Conservation (phyloP, 2,888 invertebrate genomes). For the Blera fallax region DNA sequence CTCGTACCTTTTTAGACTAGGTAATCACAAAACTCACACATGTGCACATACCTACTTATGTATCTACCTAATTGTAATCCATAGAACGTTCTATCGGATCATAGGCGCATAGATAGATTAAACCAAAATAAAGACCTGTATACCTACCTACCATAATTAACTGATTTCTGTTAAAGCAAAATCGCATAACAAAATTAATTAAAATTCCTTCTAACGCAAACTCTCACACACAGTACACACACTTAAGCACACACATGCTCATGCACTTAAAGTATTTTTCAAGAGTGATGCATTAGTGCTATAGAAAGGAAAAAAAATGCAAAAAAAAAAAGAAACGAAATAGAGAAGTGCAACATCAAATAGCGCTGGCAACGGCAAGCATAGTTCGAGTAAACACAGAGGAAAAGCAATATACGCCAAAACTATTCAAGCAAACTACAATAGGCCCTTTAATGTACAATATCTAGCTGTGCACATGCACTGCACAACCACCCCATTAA, state of each 20-base stretch:
- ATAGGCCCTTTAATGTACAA: slow-evolving; percentile 72
- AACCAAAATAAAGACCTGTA: slow-evolving; percentile 3
- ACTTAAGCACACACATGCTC: not conserved
- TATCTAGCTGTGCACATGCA: slow-evolving; percentile 66
- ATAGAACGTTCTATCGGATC: not conserved
- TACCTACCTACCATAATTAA: slow-evolving; percentile 31
- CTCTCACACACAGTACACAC: slow-evolving; percentile 23
- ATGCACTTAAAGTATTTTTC: slow-evolving; percentile 38
- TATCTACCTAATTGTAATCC: too few relatives aligned
- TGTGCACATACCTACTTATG: too few relatives aligned
- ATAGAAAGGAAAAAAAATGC: slow-evolving; percentile 28
- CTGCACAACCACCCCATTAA: slow-evolving; percentile 70
- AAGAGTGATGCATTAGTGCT: slow-evolving; percentile 64
- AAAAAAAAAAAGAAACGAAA: not conserved
- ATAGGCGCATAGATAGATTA: not conserved
- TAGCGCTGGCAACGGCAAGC: slow-evolving; percentile 43
- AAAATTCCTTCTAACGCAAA: slow-evolving; percentile 66
- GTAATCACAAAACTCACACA: too few relatives aligned
- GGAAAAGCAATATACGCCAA: slow-evolving; percentile 62
- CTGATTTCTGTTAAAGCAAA: slow-evolving; percentile 59
- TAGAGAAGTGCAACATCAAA: slow-evolving; percentile 34
- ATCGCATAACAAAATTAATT: slow-evolving; percentile 66
- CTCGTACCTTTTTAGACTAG: too few relatives aligned
- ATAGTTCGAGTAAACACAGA: slow-evolving; percentile 63
- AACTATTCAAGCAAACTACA: slow-evolving; percentile 71